phyloP scores from a whole-genome alignment of 2,113 vertebrate genomes.

The Megaceryle maxima region DNA sequence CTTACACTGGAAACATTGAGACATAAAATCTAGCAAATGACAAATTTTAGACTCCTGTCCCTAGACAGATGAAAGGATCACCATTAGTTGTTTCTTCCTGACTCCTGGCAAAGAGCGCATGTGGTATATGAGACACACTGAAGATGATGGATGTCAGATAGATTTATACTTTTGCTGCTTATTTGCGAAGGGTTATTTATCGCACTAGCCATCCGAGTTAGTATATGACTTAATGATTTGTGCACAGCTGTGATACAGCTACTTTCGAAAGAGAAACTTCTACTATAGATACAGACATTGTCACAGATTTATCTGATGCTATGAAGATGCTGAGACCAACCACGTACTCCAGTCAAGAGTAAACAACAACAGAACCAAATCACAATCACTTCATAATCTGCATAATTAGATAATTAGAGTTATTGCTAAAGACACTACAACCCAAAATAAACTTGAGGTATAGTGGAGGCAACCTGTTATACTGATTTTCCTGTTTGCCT shows the following conservation, averaged over 20 bases:
- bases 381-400: neutral
- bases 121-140: neutral
- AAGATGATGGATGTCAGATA: neutral
- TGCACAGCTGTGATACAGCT: neutral
- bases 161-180: neutral
- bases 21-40: neutral
- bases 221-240: neutral
- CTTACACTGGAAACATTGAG: neutral
- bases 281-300: neutral
- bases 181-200: neutral
- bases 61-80: neutral
- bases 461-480: neutral
- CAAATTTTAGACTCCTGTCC: neutral
- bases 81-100: neutral
- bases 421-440: neutral
- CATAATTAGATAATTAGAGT: neutral
- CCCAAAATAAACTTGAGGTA: neutral
- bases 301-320: neutral
- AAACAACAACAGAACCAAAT: neutral
- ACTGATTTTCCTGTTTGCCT: constrained; percentile 14
- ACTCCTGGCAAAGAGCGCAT: neutral
- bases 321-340: neutral
- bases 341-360: neutral
- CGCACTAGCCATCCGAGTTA: neutral
- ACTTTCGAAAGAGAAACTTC: neutral